Base-by-base conservation (phyloP, 2,888 invertebrate species). In the Gymnocheta viridis region DNA sequence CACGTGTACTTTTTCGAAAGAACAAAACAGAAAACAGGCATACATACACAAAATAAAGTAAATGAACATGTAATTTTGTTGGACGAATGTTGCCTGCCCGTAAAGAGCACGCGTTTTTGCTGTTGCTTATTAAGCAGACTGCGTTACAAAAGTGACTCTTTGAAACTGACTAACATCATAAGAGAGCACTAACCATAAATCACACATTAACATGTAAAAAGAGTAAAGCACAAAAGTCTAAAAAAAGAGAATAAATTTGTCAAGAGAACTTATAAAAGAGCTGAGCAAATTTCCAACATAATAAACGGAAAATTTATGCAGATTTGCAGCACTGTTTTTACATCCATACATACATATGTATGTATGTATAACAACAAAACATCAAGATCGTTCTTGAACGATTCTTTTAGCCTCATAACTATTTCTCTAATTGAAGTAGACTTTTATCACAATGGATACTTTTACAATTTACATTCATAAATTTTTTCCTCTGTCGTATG, bases 1-100 rank as follows among this genome's bases (percentile, higher is more conserved):
- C 78, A 60, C 72, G 67, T 73, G 67, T 73, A 73, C 69, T 38
- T 64, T 41, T 38, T 24, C 12, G 14, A 47, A 64, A 56, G 54
- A 67, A 56, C 14, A 24, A 27, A 49, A 44, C 56, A 66, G 38
- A 66, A 27, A 66, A 67, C 4, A 19, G 32, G 14, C 22, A 19
- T 66, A 51, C 19, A 58, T 12, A 79, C 27, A 44, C 7, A 66
- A 47, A 56, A n/a, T 14, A 35, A 73, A 58, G 60, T 17, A 44
- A 44, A 44, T 12, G 7, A 44, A 44, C 1, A 44, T 44, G n/a
- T 17, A 6, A 44, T 17, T 17, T 44, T 44, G 22, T 35, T 64
- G 64, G 56, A 64, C 29, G 27, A 56, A 70, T 41, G n/a, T n/a
- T n/a, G 14, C 9, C 14, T 41, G n/a, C 4, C n/a, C 7, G 7